These are phyloP conservation scores for Lucilia cuprina DNA, from an alignment of 1,140 invertebrate species.

Conservation along the genomic window DNA sequence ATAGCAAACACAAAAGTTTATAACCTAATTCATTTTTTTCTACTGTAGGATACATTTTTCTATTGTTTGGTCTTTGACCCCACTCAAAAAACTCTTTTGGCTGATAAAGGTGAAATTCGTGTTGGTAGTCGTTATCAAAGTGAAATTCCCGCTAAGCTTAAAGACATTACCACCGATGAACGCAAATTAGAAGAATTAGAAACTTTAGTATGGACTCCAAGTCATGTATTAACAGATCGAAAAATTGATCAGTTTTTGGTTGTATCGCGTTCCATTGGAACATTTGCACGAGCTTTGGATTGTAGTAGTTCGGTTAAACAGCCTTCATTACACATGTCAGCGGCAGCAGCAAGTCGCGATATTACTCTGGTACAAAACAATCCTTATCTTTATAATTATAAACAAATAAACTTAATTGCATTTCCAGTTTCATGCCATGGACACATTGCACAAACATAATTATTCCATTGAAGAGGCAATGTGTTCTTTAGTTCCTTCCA, in stretches of 20 bases:
- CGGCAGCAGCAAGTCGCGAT: conserved; percentile 96
- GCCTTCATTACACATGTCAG: conserved; percentile 98
- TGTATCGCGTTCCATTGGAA: conserved; percentile 96
- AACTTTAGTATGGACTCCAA: conserved; percentile 92
- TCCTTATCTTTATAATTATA: not conserved
- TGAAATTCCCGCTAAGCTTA: conserved; percentile 78
- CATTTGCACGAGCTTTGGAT: conserved; percentile 97
- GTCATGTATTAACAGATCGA: conserved; percentile 87
- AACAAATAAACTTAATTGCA: not conserved
- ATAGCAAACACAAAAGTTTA: too few relatives aligned
- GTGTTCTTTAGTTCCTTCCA: conserved; percentile 91
- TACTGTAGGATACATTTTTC: conserved; percentile 92
- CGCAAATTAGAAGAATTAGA: conserved; percentile 84
- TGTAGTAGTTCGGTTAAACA: conserved; percentile 98
- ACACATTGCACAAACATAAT: conserved; percentile 90
- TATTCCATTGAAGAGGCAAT: conserved; percentile 94
- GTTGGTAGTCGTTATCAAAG: conserved; percentile 96
- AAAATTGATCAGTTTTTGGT: conserved; percentile 99
- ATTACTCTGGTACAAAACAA: conserved; percentile 81
- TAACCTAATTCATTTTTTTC: too few relatives aligned
- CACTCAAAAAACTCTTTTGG: conserved; percentile 95
- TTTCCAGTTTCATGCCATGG: conserved; percentile 94
- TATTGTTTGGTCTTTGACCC: conserved; percentile 99
- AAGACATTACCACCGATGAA: conserved; percentile 79
- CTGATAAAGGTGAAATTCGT: conserved; percentile 93